These are phyloP conservation scores for Siniperca knerii DNA, from an alignment of 2,113 vertebrate genomes.

Conservation along the genomic window DNA sequence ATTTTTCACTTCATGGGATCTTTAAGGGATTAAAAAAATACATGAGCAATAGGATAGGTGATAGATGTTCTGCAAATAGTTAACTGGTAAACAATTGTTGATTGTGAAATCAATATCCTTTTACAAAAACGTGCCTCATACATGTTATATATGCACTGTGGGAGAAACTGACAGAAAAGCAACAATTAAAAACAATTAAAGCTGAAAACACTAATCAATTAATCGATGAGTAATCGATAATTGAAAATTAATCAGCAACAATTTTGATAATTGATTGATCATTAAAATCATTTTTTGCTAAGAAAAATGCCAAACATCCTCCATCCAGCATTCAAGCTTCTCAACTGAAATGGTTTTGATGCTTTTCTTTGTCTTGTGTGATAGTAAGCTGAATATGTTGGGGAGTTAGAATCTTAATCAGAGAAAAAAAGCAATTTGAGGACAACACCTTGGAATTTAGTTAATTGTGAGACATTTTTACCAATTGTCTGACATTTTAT, in stretches of 20 bases:
- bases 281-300: no score
- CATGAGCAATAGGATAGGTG: background rate
- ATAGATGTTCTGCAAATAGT: background rate
- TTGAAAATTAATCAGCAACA: no score
- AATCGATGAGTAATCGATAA: no score
- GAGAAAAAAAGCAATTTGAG: background rate
- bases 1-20: background rate
- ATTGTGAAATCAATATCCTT: background rate
- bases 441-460: background rate
- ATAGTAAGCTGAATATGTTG: background rate
- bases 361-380: background rate
- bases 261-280: no score
- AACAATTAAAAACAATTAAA: no score
- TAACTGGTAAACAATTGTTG: background rate
- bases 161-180: background rate
- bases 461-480: background rate
- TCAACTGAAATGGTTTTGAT: background rate
- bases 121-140: background rate
- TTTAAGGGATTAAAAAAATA: constrained; percentile 6
- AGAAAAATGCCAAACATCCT: background rate
- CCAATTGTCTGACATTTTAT: background rate
- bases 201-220: no score
- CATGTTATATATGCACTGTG: background rate
- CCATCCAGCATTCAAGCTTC: no score
- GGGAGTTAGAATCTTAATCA: background rate